Percentiles rank a stretch among this genome's conserved stretches.
phyloP scores from a whole-genome alignment of 2,113 vertebrate genomes.

The Talpa occidentalis region DNA sequence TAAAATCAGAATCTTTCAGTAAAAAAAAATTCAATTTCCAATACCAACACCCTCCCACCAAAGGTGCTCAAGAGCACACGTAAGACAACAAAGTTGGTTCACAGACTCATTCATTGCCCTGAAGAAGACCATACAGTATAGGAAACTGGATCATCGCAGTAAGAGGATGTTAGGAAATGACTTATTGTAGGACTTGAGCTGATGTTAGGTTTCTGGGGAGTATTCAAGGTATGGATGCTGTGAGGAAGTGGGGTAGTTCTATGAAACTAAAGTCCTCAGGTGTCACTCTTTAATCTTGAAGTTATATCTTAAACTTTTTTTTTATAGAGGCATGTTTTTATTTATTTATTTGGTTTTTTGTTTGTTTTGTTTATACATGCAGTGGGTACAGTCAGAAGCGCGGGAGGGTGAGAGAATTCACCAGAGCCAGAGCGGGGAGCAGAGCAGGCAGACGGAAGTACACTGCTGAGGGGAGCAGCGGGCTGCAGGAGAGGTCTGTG shows the following conservation, averaged over 20 bases:
- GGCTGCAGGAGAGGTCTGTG: too few relatives aligned
- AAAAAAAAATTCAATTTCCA: not conserved
- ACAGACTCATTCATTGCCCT: not conserved
- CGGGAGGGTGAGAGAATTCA: too few relatives aligned
- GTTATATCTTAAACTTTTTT: not conserved
- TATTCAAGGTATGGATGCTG: not conserved
- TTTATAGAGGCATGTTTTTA: too few relatives aligned
- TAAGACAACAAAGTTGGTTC: not conserved
- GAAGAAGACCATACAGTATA: not conserved
- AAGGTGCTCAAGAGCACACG: not conserved
- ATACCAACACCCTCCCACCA: not conserved
- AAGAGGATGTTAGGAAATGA: not conserved
- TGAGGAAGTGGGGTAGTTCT: not conserved
- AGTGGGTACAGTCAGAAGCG: too few relatives aligned
- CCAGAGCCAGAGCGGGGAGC: too few relatives aligned
- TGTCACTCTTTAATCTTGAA: too few relatives aligned
- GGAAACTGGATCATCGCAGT: not conserved
- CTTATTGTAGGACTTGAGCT: not conserved
- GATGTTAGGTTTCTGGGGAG: not conserved
- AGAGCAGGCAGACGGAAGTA: too few relatives aligned
- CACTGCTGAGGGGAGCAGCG: too few relatives aligned
- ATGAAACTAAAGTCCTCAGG: not conserved
- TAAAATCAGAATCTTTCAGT: constrained; percentile 21
- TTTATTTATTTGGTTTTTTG: too few relatives aligned
- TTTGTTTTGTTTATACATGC: too few relatives aligned